phyloP scores from a whole-genome alignment of 2,797 vertebrate genomes.

The Calcarius lapponicus region DNA sequence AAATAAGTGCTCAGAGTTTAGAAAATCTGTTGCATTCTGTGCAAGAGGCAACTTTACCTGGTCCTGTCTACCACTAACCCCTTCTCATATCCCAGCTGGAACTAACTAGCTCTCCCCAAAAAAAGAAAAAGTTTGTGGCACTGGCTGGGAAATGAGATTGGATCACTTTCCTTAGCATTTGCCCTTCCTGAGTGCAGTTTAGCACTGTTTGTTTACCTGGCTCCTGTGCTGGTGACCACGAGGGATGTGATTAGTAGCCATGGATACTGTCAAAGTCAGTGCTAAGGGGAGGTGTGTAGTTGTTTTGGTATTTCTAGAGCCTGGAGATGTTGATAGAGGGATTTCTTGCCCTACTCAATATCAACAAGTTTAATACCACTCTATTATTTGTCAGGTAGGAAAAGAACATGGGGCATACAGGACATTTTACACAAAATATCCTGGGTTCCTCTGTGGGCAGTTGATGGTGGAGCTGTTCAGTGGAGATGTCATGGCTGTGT shows the following conservation, averaged over 20 bases:
- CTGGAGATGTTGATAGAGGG: neutral
- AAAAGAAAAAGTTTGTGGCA: neutral
- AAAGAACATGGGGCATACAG: neutral
- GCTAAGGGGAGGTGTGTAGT: no score
- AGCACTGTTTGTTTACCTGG: neutral
- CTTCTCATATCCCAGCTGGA: neutral
- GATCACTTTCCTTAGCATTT: neutral
- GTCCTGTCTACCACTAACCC: neutral
- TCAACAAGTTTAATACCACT: neutral
- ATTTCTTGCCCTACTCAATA: accelerated
- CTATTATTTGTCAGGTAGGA: neutral
- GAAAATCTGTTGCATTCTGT: neutral
- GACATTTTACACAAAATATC: neutral
- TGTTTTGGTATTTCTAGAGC: neutral
- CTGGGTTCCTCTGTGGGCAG: neutral
- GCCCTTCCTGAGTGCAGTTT: neutral
- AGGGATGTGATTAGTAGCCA: neutral
- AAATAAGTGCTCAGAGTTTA: neutral
- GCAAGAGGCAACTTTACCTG: neutral
- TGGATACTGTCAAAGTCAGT: neutral
- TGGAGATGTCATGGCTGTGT: neutral
- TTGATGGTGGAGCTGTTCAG: neutral
- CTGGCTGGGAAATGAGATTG: neutral
- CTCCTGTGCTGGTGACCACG: neutral
- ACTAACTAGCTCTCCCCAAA: neutral